Conservation (phyloP, 1,140 invertebrate species). For the Adelges cooleyi region DNA sequence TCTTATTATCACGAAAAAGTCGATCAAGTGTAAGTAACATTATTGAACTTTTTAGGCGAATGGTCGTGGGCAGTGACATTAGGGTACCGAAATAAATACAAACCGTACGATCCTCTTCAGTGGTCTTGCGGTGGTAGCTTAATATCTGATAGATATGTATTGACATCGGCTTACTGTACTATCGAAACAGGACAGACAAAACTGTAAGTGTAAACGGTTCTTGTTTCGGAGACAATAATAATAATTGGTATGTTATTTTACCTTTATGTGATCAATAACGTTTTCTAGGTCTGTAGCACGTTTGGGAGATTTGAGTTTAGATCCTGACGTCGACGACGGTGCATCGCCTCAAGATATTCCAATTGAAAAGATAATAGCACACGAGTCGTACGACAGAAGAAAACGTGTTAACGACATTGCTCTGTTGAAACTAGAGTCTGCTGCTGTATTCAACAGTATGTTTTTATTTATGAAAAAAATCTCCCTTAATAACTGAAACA, state of each 20-base stretch:
- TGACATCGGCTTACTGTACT: conserved; percentile 9
- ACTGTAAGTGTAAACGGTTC: not conserved
- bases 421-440: conserved; percentile 38
- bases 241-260: not conserved
- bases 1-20: too few species aligned
- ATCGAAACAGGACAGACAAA: not conserved
- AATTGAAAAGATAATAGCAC: conserved; percentile 35
- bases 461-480: conserved; percentile 32
- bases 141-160: conserved; percentile 2
- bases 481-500: not conserved
- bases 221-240: too few species aligned
- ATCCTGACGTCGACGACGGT: conserved; percentile 34
- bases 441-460: conserved; percentile 39
- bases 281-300: conserved; percentile 35
- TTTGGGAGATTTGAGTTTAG: conserved; percentile 40
- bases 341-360: conserved; percentile 36
- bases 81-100: too few species aligned
- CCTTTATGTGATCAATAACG: not conserved
- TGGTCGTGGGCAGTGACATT: too few species aligned
- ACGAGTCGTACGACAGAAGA: conserved; percentile 38
- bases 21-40: too few species aligned
- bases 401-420: conserved; percentile 43
- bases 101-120: too few species aligned
- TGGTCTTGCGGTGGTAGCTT: not conserved
- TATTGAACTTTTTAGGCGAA: too few species aligned